phyloP scores from a whole-genome alignment of 2,797 vertebrate species.

The Xiphorhynchus erythropygius region DNA sequence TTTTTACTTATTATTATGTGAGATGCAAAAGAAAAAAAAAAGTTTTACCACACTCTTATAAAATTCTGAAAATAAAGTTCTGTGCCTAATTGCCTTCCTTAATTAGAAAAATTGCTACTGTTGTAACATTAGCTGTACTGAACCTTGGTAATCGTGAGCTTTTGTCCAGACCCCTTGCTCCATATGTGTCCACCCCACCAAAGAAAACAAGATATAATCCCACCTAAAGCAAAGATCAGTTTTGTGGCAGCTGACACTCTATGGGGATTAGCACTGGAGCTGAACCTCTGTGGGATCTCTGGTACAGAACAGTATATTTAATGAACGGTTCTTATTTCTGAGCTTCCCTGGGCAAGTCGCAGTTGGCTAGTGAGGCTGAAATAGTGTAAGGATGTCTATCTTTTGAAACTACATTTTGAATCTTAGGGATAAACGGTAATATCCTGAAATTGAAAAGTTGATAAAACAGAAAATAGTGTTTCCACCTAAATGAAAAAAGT shows the following conservation, averaged over 20 bases:
- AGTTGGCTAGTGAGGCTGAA: neutral
- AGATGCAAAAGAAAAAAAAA: neutral
- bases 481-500: neutral
- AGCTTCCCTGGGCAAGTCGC: neutral
- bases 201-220: neutral
- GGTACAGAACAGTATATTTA: neutral
- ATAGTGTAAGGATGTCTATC: neutral
- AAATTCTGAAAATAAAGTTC: neutral
- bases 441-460: neutral
- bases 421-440: neutral
- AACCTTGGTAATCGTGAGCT: neutral
- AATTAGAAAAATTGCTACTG: neutral
- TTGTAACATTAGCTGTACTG: neutral
- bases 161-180: neutral
- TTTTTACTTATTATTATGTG: neutral
- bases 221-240: neutral
- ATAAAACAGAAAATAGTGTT: neutral
- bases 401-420: neutral
- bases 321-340: neutral
- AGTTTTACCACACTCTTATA: neutral
- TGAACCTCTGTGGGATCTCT: neutral
- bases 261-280: neutral
- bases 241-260: neutral
- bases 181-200: too few species aligned
- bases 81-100: neutral